Conservation (phyloP, 2,797 vertebrate genomes). For the Poecilia velifera region DNA sequence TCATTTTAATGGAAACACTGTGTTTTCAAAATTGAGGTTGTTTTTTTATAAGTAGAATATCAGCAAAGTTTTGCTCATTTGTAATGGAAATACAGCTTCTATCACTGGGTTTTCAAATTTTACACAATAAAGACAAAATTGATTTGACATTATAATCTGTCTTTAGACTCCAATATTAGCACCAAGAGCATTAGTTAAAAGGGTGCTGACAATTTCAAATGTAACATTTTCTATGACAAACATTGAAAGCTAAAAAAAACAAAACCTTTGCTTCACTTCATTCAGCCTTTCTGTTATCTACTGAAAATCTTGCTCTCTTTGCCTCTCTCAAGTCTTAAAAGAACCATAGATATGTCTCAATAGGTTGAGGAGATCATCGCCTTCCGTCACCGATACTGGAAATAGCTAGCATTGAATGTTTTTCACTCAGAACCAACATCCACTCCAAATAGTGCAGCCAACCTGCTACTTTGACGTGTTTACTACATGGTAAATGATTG, state of each 20-base stretch:
- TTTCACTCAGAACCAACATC: not conserved
- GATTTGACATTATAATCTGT: not conserved
- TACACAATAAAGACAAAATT: not conserved
- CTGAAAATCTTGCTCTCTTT: not conserved
- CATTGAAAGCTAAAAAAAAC: not conserved
- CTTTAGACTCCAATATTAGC: not conserved
- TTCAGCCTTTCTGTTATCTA: not conserved
- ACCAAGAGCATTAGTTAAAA: not conserved
- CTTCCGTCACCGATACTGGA: not conserved
- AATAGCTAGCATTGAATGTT: not conserved
- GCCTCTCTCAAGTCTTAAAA: not conserved
- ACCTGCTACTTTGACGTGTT: not conserved
- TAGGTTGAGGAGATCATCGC: not conserved
- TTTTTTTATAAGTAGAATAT: too few relatives aligned
- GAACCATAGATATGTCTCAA: not conserved
- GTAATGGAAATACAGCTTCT: not conserved
- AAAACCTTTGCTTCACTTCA: not conserved
- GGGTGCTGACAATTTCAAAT: not conserved
- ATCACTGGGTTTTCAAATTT: not conserved
- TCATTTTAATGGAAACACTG: too few relatives aligned
- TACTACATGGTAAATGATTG: not conserved
- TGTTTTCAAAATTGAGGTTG: too few relatives aligned
- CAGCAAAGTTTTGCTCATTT: not conserved
- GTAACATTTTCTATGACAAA: not conserved
- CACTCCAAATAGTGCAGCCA: not conserved